Evolutionary conservation across 2,113 vertebrate genomes (phyloP).

Genomic region (Motacilla tschutschensis): DNA sequence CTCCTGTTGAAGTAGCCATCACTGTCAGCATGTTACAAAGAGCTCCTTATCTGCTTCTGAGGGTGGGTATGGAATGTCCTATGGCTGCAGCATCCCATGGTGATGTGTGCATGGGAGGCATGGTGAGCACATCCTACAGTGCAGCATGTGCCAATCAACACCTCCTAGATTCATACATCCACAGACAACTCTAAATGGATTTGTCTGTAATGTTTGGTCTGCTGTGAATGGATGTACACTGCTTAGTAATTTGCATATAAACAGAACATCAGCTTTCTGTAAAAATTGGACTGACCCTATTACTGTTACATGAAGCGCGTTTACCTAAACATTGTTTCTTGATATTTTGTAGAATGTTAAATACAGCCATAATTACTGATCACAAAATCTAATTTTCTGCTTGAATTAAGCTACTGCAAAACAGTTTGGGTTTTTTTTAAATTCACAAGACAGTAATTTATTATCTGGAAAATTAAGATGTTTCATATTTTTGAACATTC

Average conservation of each 20-base stretch:
- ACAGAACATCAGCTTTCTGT: not conserved
- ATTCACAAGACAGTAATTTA: not conserved
- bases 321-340: not conserved
- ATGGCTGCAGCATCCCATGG: rapidly evolving
- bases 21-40: rapidly evolving
- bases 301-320: not conserved
- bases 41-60: not conserved
- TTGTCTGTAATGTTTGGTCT: not conserved
- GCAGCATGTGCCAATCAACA: rapidly evolving
- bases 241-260: not conserved
- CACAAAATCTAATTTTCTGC: conserved; percentile 45
- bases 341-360: not conserved
- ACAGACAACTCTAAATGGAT: not conserved
- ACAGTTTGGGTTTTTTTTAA: not conserved
- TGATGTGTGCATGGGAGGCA: rapidly evolving
- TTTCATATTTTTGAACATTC: not conserved
- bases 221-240: not conserved
- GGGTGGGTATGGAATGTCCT: rapidly evolving
- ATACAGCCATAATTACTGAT: not conserved
- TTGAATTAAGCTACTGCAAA: not conserved
- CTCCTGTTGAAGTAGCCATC: rapidly evolving
- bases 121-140: rapidly evolving
- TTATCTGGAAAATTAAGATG: not conserved
- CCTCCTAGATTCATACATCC: not conserved
- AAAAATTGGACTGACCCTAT: not conserved